Percentiles rank a stretch among this genome's conserved stretches.
These are phyloP conservation scores for Phrynosoma blainvillii DNA, from an alignment of 2,113 vertebrate species.

Conservation along the genomic window DNA sequence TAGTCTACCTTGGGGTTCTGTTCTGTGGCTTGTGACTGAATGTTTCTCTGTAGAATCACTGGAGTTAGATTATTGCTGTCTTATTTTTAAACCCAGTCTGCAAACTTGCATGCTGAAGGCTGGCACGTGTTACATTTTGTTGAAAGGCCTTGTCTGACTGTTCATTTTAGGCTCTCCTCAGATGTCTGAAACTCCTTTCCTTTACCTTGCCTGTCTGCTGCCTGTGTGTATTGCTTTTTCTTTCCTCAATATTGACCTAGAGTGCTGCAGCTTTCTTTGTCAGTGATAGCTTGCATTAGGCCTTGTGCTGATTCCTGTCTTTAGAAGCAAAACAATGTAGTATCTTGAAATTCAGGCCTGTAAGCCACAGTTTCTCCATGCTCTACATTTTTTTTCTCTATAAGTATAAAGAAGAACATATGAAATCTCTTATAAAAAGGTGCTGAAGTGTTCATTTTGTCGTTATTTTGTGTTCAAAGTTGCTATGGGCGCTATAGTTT, in stretches of 20 bases:
- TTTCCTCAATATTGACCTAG: not conserved
- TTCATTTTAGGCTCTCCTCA: constrained; percentile 15
- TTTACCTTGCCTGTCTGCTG: constrained; percentile 53
- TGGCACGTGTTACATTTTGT: constrained; percentile 52
- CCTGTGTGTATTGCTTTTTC: constrained; percentile 26
- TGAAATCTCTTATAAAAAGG: too few relatives aligned
- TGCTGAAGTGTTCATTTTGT: too few relatives aligned
- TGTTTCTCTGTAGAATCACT: not conserved
- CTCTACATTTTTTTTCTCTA: not conserved
- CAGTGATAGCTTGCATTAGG: not conserved
- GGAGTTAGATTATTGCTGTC: not conserved
- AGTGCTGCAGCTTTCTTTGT: not conserved
- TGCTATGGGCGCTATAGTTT: not conserved
- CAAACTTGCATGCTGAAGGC: constrained; percentile 61
- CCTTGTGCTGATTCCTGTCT: constrained; percentile 15
- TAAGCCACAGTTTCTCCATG: not conserved
- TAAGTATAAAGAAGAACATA: not conserved
- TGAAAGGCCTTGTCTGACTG: constrained; percentile 28
- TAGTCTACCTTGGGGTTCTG: constrained; percentile 1
- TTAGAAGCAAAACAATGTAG: rapidly evolving
- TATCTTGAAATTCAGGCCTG: not conserved
- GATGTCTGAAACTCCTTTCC: constrained; percentile 23
- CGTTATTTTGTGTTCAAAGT: not conserved
- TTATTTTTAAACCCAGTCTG: constrained; percentile 44
- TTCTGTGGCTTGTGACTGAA: constrained; percentile 2